A percentile compares a stretch with the other conserved stretches of the same genome.
phyloP scores from a whole-genome alignment of 2,113 vertebrate species.

The Myrmecobius fasciatus region DNA sequence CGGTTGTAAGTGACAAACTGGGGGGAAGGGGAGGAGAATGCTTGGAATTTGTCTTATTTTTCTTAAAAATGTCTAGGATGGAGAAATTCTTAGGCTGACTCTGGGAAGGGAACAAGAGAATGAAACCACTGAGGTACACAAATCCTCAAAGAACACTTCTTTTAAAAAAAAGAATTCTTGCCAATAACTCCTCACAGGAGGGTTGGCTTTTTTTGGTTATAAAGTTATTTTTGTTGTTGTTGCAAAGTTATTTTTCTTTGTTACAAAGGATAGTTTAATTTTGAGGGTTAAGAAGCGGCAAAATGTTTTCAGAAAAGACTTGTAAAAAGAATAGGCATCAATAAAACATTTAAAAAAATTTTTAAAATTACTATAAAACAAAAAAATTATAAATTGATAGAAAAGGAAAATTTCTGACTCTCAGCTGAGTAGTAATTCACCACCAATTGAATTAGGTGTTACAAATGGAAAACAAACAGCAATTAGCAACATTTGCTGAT shows the following conservation, averaged over 20 bases:
- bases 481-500: neutral
- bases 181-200: neutral
- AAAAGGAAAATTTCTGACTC: neutral
- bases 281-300: neutral
- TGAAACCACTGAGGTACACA: neutral
- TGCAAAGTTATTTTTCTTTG: neutral
- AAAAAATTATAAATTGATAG: neutral
- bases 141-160: neutral
- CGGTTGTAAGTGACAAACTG: neutral
- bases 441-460: neutral
- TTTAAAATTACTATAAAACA: neutral
- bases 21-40: neutral
- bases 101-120: neutral
- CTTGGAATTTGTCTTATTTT: neutral
- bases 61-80: neutral
- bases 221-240: neutral
- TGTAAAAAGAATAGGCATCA: neutral
- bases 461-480: neutral
- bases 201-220: neutral
- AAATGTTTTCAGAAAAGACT: neutral
- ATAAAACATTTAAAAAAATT: slow-evolving; percentile 26
- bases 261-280: neutral
- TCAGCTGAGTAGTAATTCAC: neutral
- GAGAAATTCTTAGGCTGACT: neutral
- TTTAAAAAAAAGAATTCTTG: neutral